phyloP scores from a whole-genome alignment of 2,113 vertebrate species.

The Poeciliopsis prolifica region DNA sequence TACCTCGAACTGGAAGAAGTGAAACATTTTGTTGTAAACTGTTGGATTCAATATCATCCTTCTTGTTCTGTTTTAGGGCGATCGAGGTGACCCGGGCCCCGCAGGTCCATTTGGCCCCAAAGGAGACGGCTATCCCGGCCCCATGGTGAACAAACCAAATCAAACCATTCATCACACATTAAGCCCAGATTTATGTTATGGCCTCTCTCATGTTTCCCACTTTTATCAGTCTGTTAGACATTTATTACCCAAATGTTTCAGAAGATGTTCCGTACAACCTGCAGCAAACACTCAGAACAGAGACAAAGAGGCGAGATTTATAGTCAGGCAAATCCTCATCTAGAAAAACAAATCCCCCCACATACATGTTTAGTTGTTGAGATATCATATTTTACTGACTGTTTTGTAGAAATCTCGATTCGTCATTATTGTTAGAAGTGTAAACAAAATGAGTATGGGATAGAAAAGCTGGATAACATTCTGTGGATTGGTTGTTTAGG shows the following conservation, averaged over 20 bases:
- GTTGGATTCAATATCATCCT: neutral
- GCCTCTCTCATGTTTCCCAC: neutral
- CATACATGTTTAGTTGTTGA: neutral
- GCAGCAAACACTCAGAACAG: constrained; percentile 1
- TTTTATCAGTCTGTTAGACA: constrained; percentile 21
- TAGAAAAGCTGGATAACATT: neutral
- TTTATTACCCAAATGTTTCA: constrained; percentile 22
- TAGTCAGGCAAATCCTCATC: neutral
- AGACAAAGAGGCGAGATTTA: neutral
- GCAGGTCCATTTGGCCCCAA: constrained; percentile 85
- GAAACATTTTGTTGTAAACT: neutral
- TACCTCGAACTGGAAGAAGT: neutral
- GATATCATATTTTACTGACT: neutral
- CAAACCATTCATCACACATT: constrained; percentile 9
- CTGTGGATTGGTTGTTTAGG: constrained; percentile 67
- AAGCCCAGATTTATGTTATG: neutral
- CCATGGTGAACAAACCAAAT: constrained; percentile 74
- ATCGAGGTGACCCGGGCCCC: constrained; percentile 83
- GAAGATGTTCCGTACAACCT: neutral
- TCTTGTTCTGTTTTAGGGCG: constrained; percentile 77
- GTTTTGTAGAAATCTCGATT: too few species aligned
- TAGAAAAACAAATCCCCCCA: neutral
- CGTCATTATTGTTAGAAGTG: too few species aligned
- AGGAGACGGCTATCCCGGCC: constrained; percentile 88
- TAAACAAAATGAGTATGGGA: neutral